Conservation (phyloP, 2,888 invertebrate genomes). For the Octonoba sinensis region DNA sequence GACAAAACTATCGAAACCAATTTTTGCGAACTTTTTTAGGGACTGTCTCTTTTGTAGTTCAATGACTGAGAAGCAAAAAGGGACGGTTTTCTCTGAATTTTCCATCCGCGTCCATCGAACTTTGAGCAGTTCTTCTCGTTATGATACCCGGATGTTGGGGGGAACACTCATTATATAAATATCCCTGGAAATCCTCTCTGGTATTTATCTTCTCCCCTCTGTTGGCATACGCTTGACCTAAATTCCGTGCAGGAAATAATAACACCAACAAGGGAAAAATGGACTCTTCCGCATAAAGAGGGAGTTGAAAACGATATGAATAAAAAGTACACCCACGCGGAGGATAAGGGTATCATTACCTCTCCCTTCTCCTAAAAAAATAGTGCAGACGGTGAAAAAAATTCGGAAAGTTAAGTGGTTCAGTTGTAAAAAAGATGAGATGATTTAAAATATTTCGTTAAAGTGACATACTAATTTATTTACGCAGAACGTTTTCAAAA, state of each 20-base stretch:
- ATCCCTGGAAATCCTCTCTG: slow-evolving; percentile 4
- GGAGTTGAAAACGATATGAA: too few species aligned
- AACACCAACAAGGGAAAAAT: slow-evolving; percentile 15
- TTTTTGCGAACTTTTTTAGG: too few species aligned
- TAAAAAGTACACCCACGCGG: slow-evolving; percentile 25
- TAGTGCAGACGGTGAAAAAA: too few species aligned
- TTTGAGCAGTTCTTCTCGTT: too few species aligned
- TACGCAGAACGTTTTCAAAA: too few species aligned
- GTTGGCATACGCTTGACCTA: slow-evolving; percentile 38
- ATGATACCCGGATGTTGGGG: slow-evolving; percentile 34
- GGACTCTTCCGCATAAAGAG: background rate
- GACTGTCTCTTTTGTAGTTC: background rate
- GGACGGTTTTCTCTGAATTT: background rate
- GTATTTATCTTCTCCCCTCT: too few species aligned
- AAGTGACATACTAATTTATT: too few species aligned
- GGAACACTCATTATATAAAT: slow-evolving; percentile 42
- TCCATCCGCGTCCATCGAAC: background rate
- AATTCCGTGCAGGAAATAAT: slow-evolving; percentile 42
- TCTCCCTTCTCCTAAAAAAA: too few species aligned
- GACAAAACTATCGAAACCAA: too few species aligned
- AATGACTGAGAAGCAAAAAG: background rate
- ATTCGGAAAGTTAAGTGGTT: too few species aligned
- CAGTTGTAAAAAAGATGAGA: too few species aligned
- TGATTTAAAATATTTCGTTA: too few species aligned
- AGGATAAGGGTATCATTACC: slow-evolving; percentile 20